Percentiles rank a stretch among this genome's conserved stretches.
These are phyloP conservation scores for Pseudorhiza aurosa DNA, from an alignment of 30 jellyfish, hydroid and myxozoan species.

Conservation along the genomic window DNA sequence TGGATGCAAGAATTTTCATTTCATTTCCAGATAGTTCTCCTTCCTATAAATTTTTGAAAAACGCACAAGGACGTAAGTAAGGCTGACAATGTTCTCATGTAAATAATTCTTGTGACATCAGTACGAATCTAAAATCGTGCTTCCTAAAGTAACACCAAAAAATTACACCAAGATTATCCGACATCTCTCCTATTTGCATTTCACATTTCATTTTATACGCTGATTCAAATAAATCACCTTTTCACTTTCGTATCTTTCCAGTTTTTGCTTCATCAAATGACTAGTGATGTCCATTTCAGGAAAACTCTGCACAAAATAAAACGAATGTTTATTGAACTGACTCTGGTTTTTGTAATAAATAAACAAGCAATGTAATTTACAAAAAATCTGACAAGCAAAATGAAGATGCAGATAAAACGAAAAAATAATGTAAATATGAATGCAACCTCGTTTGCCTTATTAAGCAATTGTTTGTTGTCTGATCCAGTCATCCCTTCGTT, in stretches of 20 bases:
- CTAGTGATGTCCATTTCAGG: slow-evolving; percentile 64
- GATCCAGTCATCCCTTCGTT: too few relatives aligned
- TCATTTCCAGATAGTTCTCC: slow-evolving; percentile 72
- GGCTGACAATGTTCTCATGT: background rate
- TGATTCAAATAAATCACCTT: slow-evolving; percentile 22
- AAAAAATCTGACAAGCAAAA: background rate
- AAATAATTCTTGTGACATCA: too few relatives aligned
- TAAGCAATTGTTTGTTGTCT: too few relatives aligned
- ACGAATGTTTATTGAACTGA: too few relatives aligned
- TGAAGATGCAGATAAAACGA: too few relatives aligned
- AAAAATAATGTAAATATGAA: too few relatives aligned
- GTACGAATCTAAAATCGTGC: too few relatives aligned
- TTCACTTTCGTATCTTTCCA: slow-evolving; percentile 53
- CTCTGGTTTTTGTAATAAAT: too few relatives aligned
- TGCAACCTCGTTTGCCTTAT: too few relatives aligned
- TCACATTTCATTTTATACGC: background rate
- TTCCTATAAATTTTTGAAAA: slow-evolving; percentile 1
- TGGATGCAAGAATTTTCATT: slow-evolving; percentile 33
- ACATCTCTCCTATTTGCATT: too few relatives aligned
- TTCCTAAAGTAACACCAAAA: too few relatives aligned
- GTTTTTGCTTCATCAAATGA: slow-evolving; percentile 25
- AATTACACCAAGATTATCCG: too few relatives aligned
- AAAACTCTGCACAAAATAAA: slow-evolving; percentile 48
- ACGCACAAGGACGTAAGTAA: background rate
- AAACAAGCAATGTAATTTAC: background rate